These are phyloP conservation scores for Nemurella pictetii DNA, from an alignment of 2,888 invertebrate species.

Conservation along the genomic window DNA sequence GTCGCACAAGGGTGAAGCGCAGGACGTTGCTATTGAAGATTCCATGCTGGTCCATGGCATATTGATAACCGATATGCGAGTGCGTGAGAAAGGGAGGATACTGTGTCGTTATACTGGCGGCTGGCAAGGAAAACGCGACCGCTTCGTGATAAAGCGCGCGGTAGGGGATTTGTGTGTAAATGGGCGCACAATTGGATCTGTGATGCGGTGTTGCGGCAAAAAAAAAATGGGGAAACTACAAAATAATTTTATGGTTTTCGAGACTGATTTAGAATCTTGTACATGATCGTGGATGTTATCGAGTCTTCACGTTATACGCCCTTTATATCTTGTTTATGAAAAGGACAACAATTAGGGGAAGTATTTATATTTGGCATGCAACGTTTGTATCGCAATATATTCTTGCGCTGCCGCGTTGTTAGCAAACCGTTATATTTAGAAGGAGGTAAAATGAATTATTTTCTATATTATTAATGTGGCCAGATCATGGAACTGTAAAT, in stretches of 20 bases:
- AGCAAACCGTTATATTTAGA: too few relatives aligned
- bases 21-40: conserved; percentile 25
- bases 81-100: conserved; percentile 30
- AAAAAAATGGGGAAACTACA: neutral
- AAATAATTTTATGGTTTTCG: neutral
- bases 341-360: too few relatives aligned
- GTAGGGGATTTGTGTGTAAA: neutral
- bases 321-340: too few relatives aligned
- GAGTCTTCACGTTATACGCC: too few relatives aligned
- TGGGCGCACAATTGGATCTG: neutral
- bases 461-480: too few relatives aligned
- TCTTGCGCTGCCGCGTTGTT: too few relatives aligned
- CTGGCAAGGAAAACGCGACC: neutral
- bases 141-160: neutral
- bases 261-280: neutral
- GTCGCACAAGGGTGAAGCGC: neutral
- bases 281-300: neutral
- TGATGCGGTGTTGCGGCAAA: neutral
- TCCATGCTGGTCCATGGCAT: conserved; percentile 19
- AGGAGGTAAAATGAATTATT: too few relatives aligned
- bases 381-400: too few relatives aligned
- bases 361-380: too few relatives aligned
- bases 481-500: too few relatives aligned
- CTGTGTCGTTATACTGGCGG: neutral
- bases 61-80: conserved; percentile 35